Base-by-base conservation (phyloP, 1,140 invertebrate species). In the Microvelia longipes region DNA sequence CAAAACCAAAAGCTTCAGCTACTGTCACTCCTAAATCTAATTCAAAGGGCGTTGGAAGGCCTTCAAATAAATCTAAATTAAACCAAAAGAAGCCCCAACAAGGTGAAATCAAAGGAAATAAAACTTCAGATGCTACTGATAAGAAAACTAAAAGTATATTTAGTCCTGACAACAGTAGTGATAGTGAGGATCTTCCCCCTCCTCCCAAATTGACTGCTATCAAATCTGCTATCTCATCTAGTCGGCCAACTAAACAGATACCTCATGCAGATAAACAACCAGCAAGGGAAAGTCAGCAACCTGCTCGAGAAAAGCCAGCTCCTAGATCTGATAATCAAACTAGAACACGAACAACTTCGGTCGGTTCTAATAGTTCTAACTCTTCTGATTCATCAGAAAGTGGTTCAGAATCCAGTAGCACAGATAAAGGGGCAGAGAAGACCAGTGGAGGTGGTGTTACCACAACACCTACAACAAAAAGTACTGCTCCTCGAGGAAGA, bases 111-210 rank as follows among this genome's bases (percentile, higher is more conserved):
- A 75, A 73, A 66, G 64, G 69, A 19, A 80, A 80, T 75, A 77
- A 79, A 2, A 83, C 82, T 75, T 26, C 35, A 25, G 82, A 78
- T 68, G 5, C 35, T 50, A 76, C 77, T 0, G 80, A 83, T 73
- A 81, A 83, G 50, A 90, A 90, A 74, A 89, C 88, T 71, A 90
- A 90, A 76, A 91, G 89, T 78, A 91, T 91, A 76, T 91, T 91
- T 74, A 90, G 88, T 73, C 89, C 89, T 0, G 89, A 90, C 74
- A 90, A 90, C 73, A 89, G 88, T 77, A 89, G 88, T 29, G 88
- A 89, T 78, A 89, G 88, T 71, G 88, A 89, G 72, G 79, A 76
- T 71, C 72, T 72, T 19, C 73, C 75, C 28, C 75, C 77, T 64
- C 77, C 77, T 65, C 77, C 66, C 77, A 83, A 79, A 67, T 75